phyloP scores from a whole-genome alignment of 2,797 vertebrate genomes.

The Lutra lutra region DNA sequence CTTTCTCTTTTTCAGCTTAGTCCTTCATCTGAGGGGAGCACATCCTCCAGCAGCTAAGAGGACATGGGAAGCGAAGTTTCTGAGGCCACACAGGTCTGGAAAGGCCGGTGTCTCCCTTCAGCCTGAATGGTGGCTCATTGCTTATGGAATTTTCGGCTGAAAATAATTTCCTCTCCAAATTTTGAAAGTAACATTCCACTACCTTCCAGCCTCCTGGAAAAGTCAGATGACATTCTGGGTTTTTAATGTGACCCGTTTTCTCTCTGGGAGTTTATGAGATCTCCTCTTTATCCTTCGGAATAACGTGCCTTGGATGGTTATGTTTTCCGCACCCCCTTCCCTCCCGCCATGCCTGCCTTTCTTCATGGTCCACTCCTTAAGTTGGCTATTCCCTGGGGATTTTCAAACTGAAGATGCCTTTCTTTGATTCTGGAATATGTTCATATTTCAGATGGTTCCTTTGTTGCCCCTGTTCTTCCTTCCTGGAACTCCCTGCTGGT shows the following conservation, averaged over 20 bases:
- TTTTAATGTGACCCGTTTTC: background rate
- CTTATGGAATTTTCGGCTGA: background rate
- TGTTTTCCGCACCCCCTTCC: background rate
- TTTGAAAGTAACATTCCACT: background rate
- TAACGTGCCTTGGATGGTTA: background rate
- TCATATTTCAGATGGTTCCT: background rate
- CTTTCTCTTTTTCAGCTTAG: background rate
- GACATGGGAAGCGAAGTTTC: background rate
- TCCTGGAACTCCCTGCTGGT: background rate
- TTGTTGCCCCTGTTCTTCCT: background rate
- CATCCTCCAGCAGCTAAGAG: background rate
- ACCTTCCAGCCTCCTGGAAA: background rate
- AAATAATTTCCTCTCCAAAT: background rate
- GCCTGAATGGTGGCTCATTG: background rate
- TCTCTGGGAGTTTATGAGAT: conserved; percentile 34
- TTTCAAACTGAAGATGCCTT: background rate
- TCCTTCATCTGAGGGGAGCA: background rate
- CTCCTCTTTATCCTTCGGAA: background rate
- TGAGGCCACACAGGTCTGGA: background rate
- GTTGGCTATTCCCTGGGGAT: background rate
- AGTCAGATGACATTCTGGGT: background rate
- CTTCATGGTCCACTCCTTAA: background rate
- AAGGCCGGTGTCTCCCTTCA: background rate
- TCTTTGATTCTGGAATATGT: background rate
- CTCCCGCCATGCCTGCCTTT: background rate